Evolutionary conservation across 2,888 invertebrate genomes (phyloP).

Genomic region (Polyommatus iphigenia): DNA sequence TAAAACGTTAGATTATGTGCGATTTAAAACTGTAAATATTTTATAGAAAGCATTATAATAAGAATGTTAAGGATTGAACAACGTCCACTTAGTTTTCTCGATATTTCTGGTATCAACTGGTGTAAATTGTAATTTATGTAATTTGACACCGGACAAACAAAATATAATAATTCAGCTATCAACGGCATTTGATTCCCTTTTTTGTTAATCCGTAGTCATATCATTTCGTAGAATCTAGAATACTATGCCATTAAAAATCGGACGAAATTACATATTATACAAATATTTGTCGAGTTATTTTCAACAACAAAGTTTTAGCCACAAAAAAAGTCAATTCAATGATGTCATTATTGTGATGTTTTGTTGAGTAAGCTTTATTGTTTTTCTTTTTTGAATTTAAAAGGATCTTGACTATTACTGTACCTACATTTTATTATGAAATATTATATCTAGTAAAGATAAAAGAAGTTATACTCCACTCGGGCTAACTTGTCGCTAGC

Average conservation of each 20-base stretch:
- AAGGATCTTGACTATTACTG: background rate
- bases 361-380: background rate
- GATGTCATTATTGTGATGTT: background rate
- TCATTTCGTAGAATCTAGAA: constrained; percentile 13
- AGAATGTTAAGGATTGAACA: background rate
- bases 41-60: too few relatives aligned
- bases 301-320: background rate
- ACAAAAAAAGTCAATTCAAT: background rate
- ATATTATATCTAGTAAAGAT: too few relatives aligned
- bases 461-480: too few relatives aligned
- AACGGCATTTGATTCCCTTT: background rate
- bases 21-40: too few relatives aligned
- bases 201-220: background rate
- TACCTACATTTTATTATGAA: too few relatives aligned
- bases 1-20: too few relatives aligned
- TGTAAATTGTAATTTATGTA: background rate
- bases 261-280: background rate
- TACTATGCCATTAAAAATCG: constrained; percentile 11
- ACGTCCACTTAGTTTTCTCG: background rate
- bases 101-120: background rate
- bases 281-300: background rate
- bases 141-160: background rate
- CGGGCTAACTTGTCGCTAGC: too few relatives aligned
- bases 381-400: background rate
- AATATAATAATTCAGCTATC: background rate